phyloP scores from a whole-genome alignment of 2,797 vertebrate genomes.

The Oreortyx pictus region DNA sequence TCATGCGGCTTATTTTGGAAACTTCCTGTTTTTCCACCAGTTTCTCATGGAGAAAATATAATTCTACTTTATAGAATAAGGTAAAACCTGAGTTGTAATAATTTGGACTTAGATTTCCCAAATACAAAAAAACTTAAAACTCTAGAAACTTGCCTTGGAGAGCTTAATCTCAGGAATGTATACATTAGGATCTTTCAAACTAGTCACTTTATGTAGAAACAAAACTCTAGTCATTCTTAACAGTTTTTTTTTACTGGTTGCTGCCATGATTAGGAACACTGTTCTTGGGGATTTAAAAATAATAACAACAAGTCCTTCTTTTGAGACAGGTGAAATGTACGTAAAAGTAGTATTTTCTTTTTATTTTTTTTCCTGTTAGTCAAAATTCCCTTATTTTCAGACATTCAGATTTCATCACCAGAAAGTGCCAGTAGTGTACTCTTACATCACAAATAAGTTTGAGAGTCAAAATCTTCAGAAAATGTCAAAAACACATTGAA shows the following conservation, averaged over 20 bases:
- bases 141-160: background rate
- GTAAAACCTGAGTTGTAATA: background rate
- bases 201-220: background rate
- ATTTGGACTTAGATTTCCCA: background rate
- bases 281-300: background rate
- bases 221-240: background rate
- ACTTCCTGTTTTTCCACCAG: background rate
- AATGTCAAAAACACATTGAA: background rate
- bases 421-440: background rate
- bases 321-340: background rate
- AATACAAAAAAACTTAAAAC: background rate
- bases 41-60: background rate
- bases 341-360: background rate
- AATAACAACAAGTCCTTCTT: rapidly evolving
- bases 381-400: background rate
- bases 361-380: background rate
- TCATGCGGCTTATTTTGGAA: background rate
- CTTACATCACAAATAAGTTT: background rate
- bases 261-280: background rate
- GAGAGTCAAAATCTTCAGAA: background rate
- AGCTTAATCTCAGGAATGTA: rapidly evolving
- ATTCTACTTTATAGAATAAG: background rate
- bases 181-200: background rate
- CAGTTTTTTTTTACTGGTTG: background rate
- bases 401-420: background rate